phyloP scores from a whole-genome alignment of 2,888 invertebrate genomes.

The Rotaria magnacalcarata region DNA sequence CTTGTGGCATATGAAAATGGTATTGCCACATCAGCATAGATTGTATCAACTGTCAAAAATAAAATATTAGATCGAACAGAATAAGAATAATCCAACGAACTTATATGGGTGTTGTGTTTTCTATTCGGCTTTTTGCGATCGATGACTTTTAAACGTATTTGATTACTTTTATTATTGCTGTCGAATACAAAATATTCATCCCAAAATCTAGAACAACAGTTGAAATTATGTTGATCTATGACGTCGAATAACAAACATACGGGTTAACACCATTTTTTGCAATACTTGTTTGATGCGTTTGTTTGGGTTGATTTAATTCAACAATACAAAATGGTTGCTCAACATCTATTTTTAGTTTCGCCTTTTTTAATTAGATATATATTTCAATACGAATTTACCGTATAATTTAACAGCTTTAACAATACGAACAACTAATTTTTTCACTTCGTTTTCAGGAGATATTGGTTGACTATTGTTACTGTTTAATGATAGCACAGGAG shows the following conservation, averaged over 20 bases:
- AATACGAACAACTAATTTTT: conserved; percentile 4
- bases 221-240: background rate
- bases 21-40: background rate
- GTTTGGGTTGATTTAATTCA: background rate
- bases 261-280: conserved; percentile 10
- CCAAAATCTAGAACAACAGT: background rate
- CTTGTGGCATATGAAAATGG: background rate
- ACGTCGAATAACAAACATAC: background rate
- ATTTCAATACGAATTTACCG: background rate
- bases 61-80: background rate
- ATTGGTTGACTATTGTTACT: background rate
- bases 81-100: background rate
- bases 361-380: background rate
- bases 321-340: background rate
- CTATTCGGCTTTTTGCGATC: background rate
- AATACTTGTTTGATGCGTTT: background rate
- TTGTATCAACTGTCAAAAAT: background rate
- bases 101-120: background rate
- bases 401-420: conserved; percentile 9
- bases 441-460: background rate
- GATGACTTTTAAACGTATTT: background rate
- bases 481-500: background rate
- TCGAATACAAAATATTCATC: background rate
- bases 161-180: background rate
- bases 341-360: background rate